Percentiles rank a stretch among this genome's conserved stretches.
Evolutionary conservation across 2,797 vertebrate genomes (phyloP).

Genomic region (Gymnoscopelus braueri): DNA sequence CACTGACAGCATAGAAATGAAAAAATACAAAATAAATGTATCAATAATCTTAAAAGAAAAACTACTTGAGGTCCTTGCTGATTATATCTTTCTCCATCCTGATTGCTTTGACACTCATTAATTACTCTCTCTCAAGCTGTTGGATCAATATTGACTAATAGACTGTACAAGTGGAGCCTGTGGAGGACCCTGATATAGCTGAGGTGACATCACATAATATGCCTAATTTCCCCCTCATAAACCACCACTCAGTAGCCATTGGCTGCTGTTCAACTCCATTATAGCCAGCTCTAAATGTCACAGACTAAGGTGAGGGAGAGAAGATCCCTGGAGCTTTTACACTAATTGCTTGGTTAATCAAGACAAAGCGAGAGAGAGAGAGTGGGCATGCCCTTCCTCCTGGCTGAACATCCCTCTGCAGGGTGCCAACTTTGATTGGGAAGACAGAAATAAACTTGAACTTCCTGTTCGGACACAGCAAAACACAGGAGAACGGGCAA

Average conservation of each 20-base stretch:
- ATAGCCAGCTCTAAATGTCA: slow-evolving; percentile 52
- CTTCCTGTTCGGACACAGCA: too few species aligned
- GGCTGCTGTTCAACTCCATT: slow-evolving; percentile 68
- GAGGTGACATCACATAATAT: slow-evolving; percentile 1
- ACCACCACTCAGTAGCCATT: slow-evolving; percentile 29
- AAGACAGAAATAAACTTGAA: slow-evolving; percentile 58
- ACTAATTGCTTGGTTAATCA: slow-evolving; percentile 74
- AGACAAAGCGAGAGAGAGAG: slow-evolving; percentile 39
- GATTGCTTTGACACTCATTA: too few species aligned
- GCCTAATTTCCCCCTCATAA: too few species aligned
- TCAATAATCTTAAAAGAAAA: too few species aligned
- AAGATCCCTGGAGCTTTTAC: slow-evolving; percentile 71
- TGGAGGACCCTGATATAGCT: slow-evolving; percentile 34
- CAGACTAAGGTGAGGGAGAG: slow-evolving; percentile 59
- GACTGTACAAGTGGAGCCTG: neutral
- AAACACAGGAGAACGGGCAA: neutral
- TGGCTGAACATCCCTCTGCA: slow-evolving; percentile 61
- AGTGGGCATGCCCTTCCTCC: slow-evolving; percentile 49
- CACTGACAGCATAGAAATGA: too few species aligned
- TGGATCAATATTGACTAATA: slow-evolving; percentile 19
- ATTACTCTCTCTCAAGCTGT: slow-evolving; percentile 1
- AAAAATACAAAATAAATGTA: too few species aligned
- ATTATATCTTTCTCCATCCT: too few species aligned
- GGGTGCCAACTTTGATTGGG: slow-evolving; percentile 63
- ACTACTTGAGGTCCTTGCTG: too few species aligned